A percentile compares a stretch with the other conserved stretches of the same genome.
phyloP scores from a whole-genome alignment of 1,140 invertebrate species.

The Paramacrobiotus metropolitanus region DNA sequence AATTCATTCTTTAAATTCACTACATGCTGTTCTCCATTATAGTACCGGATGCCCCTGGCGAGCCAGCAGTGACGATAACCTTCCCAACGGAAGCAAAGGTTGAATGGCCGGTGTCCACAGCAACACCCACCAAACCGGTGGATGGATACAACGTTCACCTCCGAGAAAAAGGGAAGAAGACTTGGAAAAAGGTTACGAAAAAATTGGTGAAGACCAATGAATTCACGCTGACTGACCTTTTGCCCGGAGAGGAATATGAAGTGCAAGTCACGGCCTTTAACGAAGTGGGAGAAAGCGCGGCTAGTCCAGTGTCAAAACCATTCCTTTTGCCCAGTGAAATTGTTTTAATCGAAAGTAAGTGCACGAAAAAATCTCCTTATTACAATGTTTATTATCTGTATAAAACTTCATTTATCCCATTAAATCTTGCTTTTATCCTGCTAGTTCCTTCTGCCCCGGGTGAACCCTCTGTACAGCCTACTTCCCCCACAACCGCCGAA shows the following conservation, averaged over 20 bases:
- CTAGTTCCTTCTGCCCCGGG: conserved; percentile 42
- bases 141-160: conserved; percentile 84
- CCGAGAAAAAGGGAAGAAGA: conserved; percentile 71
- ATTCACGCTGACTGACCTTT: conserved; percentile 51
- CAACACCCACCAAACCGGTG: conserved; percentile 65
- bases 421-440: too few relatives aligned
- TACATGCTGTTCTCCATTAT: too few relatives aligned
- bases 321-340: too few relatives aligned
- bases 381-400: too few relatives aligned
- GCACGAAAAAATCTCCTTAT: too few relatives aligned
- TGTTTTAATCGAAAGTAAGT: too few relatives aligned
- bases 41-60: conserved; percentile 58
- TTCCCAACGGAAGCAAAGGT: conserved; percentile 75
- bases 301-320: conserved; percentile 24
- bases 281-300: conserved; percentile 88
- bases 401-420: too few relatives aligned
- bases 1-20: too few relatives aligned
- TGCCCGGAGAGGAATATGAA: conserved; percentile 80
- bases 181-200: conserved; percentile 65
- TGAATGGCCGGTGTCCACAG: conserved; percentile 56
- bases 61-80: conserved; percentile 66
- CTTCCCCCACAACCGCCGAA: conserved; percentile 69
- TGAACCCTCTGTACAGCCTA: conserved; percentile 47
- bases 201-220: conserved; percentile 49
- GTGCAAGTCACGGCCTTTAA: conserved; percentile 95